A percentile compares a stretch with the other conserved stretches of the same genome.
These are phyloP conservation scores for Oscheius sp. DNA, from an alignment of 2,888 invertebrate genomes.

Conservation along the genomic window DNA sequence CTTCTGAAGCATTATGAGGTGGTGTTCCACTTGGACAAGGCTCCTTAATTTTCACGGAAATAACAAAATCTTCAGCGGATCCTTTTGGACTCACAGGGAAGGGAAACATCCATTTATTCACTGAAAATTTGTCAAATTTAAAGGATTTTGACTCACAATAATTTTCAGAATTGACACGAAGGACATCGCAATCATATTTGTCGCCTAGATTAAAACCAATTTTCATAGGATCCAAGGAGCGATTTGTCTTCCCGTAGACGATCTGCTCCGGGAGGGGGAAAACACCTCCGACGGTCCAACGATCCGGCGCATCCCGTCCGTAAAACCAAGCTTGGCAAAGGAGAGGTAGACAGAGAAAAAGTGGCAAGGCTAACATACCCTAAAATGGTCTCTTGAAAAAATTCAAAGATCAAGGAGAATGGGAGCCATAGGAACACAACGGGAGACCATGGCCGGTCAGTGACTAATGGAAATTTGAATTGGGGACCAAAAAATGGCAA, in stretches of 20 bases:
- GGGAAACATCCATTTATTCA: slow-evolving; percentile 67
- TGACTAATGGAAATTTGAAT: too few species aligned
- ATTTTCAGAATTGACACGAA: slow-evolving; percentile 55
- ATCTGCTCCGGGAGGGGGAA: slow-evolving; percentile 68
- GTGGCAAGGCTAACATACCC: slow-evolving; percentile 11
- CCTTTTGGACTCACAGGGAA: slow-evolving; percentile 54
- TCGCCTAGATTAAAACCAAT: slow-evolving; percentile 56
- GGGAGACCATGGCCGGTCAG: neutral
- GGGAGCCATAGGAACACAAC: neutral
- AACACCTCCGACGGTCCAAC: slow-evolving; percentile 59
- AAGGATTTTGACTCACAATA: slow-evolving; percentile 44
- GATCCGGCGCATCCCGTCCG: slow-evolving; percentile 54
- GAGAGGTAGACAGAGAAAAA: slow-evolving; percentile 3
- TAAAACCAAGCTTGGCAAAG: slow-evolving; percentile 52
- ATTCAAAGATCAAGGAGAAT: neutral
- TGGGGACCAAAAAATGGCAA: too few species aligned
- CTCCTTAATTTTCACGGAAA: slow-evolving; percentile 51
- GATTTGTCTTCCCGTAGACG: slow-evolving; percentile 60
- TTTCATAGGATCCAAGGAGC: slow-evolving; percentile 54
- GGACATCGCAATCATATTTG: slow-evolving; percentile 58
- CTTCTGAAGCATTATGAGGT: slow-evolving; percentile 52
- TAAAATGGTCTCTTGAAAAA: neutral
- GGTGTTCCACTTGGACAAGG: slow-evolving; percentile 61
- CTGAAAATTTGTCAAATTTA: slow-evolving; percentile 39
- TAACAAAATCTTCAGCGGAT: slow-evolving; percentile 50